Conservation (phyloP, 2,797 vertebrate genomes). For the Zenarchopterus dispar region DNA sequence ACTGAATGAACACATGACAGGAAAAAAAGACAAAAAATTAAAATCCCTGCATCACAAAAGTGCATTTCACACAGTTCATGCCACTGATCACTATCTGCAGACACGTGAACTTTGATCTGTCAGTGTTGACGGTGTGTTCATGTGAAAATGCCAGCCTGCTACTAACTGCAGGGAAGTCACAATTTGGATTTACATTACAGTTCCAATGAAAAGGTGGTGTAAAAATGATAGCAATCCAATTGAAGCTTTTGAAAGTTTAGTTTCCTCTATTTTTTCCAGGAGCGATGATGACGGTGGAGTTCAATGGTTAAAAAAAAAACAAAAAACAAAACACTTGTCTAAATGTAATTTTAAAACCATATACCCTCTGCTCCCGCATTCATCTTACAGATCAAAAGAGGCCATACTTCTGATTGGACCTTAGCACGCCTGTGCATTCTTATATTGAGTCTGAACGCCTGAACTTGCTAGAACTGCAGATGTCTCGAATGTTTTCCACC, state of each 20-base stretch:
- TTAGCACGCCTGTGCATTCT: too few species aligned
- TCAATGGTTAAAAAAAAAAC: too few species aligned
- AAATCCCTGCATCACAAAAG: constrained; percentile 59
- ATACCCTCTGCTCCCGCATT: too few species aligned
- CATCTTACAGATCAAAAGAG: too few species aligned
- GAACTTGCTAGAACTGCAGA: too few species aligned
- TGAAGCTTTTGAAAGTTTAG: not conserved
- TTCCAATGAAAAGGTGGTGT: not conserved
- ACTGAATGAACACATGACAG: constrained; percentile 82
- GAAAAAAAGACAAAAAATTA: constrained; percentile 66
- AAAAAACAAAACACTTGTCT: too few species aligned
- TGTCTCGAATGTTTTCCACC: too few species aligned
- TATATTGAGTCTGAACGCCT: too few species aligned
- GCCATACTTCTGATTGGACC: too few species aligned
- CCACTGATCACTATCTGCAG: not conserved
- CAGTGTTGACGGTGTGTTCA: not conserved
- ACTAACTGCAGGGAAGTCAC: constrained; percentile 2
- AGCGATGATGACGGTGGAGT: not conserved
- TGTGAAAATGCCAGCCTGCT: constrained; percentile 1
- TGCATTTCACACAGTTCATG: constrained; percentile 47
- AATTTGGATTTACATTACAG: not conserved
- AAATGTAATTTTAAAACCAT: too few species aligned
- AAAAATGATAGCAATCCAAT: not conserved
- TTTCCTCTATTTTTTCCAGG: constrained; percentile 6
- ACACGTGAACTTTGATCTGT: not conserved